Evolutionary conservation across 1,140 invertebrate species (phyloP).

Genomic region (Brachionus calyciflorus): DNA sequence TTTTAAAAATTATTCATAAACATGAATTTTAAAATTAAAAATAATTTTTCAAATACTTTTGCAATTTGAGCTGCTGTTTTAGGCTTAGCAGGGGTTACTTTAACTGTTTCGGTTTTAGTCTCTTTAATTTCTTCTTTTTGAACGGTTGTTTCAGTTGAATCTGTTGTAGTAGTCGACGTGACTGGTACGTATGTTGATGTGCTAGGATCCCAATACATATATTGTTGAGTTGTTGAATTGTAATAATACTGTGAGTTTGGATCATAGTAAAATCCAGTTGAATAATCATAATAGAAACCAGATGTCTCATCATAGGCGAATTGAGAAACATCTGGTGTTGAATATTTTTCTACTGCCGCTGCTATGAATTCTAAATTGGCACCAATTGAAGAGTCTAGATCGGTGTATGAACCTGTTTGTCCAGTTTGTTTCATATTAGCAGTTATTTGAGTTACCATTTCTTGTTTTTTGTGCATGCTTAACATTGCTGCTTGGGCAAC

Average conservation of each 20-base stretch:
- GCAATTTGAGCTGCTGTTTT: slow-evolving; percentile 97
- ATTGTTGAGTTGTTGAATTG: slow-evolving; percentile 82
- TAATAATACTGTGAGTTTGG: slow-evolving; percentile 72
- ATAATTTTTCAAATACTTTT: slow-evolving; percentile 65
- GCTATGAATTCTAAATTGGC: slow-evolving; percentile 48
- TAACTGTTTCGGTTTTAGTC: slow-evolving; percentile 51
- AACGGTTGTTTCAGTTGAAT: slow-evolving; percentile 55
- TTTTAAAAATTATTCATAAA: slow-evolving; percentile 17
- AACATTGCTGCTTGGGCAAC: slow-evolving; percentile 82
- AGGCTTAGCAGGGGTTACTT: slow-evolving; percentile 67
- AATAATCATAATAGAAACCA: slow-evolving; percentile 91
- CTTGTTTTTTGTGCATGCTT: slow-evolving; percentile 66
- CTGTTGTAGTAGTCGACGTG: slow-evolving; percentile 48
- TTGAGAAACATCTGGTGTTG: slow-evolving; percentile 78
- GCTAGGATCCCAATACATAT: slow-evolving; percentile 84
- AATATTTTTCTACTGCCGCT: slow-evolving; percentile 58
- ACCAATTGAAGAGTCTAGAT: slow-evolving; percentile 50
- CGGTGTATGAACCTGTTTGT: slow-evolving; percentile 48
- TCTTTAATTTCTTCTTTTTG: slow-evolving; percentile 51
- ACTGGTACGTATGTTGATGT: slow-evolving; percentile 38
- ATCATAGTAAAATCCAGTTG: slow-evolving; percentile 90
- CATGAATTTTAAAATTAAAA: background rate
- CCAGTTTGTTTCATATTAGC: slow-evolving; percentile 48
- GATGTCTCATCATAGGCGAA: slow-evolving; percentile 92
- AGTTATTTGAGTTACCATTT: slow-evolving; percentile 42